Evolutionary conservation across 2,113 vertebrate species (phyloP).

Genomic region (Vicugna pacos): DNA sequence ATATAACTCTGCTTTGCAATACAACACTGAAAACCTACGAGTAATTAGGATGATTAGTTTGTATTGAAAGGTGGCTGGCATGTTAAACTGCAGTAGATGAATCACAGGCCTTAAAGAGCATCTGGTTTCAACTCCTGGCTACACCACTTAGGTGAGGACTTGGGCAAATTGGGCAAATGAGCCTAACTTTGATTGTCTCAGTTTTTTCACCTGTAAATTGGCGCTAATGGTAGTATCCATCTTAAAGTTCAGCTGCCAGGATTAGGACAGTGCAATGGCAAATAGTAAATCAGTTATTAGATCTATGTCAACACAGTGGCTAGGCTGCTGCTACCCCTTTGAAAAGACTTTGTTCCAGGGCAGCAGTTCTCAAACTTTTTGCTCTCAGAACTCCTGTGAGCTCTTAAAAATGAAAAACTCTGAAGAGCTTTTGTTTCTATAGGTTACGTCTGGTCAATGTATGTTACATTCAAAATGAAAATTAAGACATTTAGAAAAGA

Average conservation of each 20-base stretch:
- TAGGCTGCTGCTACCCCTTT: not conserved
- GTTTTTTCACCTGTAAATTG: slow-evolving; percentile 4
- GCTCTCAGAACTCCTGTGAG: not conserved
- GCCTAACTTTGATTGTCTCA: not conserved
- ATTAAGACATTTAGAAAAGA: not conserved
- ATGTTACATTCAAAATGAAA: slow-evolving; percentile 24
- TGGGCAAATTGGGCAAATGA: not conserved
- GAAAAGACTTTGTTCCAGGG: not conserved
- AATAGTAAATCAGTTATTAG: not conserved
- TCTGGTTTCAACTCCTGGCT: not conserved
- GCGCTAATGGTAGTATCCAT: not conserved
- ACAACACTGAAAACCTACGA: not conserved
- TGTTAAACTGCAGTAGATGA: not conserved
- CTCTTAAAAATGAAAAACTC: not conserved
- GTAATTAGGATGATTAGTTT: slow-evolving; percentile 17
- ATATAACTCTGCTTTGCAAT: slow-evolving; percentile 15
- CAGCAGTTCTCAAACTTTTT: not conserved
- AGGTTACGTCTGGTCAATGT: not conserved
- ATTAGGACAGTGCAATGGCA: not conserved
- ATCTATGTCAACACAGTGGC: not conserved
- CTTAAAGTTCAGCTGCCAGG: not conserved
- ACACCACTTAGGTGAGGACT: not conserved
- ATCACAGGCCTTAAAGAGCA: not conserved
- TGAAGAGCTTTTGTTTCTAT: not conserved
- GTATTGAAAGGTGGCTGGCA: not conserved